Evolutionary conservation across 2,888 invertebrate genomes (phyloP).

Genomic region (Arrhopalites spinosus): DNA sequence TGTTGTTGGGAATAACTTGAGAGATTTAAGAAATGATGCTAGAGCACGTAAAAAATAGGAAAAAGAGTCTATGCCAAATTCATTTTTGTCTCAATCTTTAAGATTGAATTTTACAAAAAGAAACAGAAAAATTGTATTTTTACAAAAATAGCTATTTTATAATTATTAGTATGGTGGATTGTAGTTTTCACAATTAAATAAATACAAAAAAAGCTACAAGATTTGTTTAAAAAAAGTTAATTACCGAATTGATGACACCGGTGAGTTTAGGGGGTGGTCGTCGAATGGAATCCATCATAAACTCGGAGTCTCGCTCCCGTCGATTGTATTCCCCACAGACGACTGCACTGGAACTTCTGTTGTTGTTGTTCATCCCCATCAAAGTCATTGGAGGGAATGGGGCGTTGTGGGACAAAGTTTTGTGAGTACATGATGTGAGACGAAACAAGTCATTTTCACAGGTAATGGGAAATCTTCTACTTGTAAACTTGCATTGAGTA

Average conservation of each 20-base stretch:
- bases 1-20: no score
- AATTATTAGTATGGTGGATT: no score
- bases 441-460: constrained; percentile 40
- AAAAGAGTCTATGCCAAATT: neutral
- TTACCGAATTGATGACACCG: constrained; percentile 29
- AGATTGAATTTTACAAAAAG: no score
- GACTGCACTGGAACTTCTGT: constrained; percentile 39
- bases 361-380: neutral
- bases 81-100: constrained; percentile 9
- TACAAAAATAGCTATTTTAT: no score
- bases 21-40: no score
- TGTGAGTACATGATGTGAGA: constrained; percentile 33
- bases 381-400: neutral
- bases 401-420: constrained; percentile 11
- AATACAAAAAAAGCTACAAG: no score
- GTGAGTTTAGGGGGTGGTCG: constrained; percentile 38
- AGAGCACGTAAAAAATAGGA: no score
- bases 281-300: constrained; percentile 18
- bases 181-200: no score
- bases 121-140: no score
- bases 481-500: constrained; percentile 32
- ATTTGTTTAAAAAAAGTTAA: neutral
- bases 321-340: constrained; percentile 14
- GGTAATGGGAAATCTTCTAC: constrained; percentile 38
- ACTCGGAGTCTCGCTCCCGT: neutral